Base-by-base conservation (phyloP, 2,113 vertebrate genomes). In the Danionella cerebrum region DNA sequence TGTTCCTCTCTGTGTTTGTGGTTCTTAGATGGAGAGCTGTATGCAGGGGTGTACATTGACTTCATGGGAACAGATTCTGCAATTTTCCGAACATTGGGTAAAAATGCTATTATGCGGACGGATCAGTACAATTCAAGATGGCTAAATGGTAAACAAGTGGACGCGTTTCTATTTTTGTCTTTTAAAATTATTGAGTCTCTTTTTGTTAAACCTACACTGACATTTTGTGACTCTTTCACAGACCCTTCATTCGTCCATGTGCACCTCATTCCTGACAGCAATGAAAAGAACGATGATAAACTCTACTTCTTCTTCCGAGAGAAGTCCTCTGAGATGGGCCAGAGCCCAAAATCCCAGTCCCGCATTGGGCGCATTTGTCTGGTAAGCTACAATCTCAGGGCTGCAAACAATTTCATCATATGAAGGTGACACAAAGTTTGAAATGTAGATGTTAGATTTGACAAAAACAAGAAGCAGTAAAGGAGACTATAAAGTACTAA, bases 221-320 rank as follows among this genome's bases (percentile, higher is more conserved):
- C 38, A 19, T 42, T 2, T 41, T 42, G 62, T 68, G 50, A 75
- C 62, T 39, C 50, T 35, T 50, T 31, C 83, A 16, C 83, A 98
- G 96, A 99, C 58, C 96, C 96, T 1, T 90, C 92, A 0, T 99
- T 99, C 1, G 87, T 99, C 71, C 92, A 90, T 0, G 90, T 92
- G 0, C 92, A 96, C 80, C 93, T 98, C 70, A 98, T 99, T 75
- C 96, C 96, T 0, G 96, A 99, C 87, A 99, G 95, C 2, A 92
- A 92, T 0, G 96, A 99, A 82, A 91, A 89, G 72, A 99, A 98
- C 0, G 96, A 98, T 0, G 94, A 99, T 88, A 99, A 99, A 71
- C 91, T 99, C 21, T 99, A 99, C 80, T 99, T 99, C 81, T 99
- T 98, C 89, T 99, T 99, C 79, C 92, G 96, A 0, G 96, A 98